A percentile compares a stretch with the other conserved stretches of the same genome.
Conservation (phyloP, 2,888 invertebrate species). For the Nowickia ferox region DNA sequence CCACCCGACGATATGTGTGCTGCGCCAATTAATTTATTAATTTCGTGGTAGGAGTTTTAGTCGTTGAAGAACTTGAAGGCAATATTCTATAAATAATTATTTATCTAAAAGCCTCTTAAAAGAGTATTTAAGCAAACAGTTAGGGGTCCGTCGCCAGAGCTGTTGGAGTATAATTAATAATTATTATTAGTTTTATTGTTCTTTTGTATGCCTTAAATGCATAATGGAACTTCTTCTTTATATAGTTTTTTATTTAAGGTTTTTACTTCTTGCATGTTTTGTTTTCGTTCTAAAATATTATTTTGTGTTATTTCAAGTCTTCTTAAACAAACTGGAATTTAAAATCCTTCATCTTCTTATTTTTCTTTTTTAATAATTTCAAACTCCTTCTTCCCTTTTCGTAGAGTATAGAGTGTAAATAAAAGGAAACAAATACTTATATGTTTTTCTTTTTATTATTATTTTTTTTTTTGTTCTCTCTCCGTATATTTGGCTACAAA, state of each 20-base stretch:
- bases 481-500: conserved; percentile 52
- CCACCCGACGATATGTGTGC: too few relatives aligned
- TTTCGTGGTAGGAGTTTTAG: neutral
- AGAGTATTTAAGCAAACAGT: neutral
- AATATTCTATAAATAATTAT: neutral
- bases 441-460: neutral
- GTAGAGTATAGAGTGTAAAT: neutral
- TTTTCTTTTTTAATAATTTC: neutral
- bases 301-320: neutral
- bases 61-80: neutral
- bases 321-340: conserved; percentile 43
- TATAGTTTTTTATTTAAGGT: neutral
- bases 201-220: neutral
- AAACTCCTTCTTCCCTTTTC: neutral
- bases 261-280: conserved; percentile 1
- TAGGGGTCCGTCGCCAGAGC: conserved; percentile 4
- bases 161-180: neutral
- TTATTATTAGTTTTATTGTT: conserved; percentile 5
- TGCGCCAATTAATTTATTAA: too few relatives aligned
- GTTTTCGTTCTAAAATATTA: neutral
- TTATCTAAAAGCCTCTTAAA: neutral
- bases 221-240: neutral
- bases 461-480: neutral
- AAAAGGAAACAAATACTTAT: conserved; percentile 30
- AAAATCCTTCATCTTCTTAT: conserved; percentile 1